Conservation (phyloP, 2,888 invertebrate species). For the Pseudeuparius sepicola region DNA sequence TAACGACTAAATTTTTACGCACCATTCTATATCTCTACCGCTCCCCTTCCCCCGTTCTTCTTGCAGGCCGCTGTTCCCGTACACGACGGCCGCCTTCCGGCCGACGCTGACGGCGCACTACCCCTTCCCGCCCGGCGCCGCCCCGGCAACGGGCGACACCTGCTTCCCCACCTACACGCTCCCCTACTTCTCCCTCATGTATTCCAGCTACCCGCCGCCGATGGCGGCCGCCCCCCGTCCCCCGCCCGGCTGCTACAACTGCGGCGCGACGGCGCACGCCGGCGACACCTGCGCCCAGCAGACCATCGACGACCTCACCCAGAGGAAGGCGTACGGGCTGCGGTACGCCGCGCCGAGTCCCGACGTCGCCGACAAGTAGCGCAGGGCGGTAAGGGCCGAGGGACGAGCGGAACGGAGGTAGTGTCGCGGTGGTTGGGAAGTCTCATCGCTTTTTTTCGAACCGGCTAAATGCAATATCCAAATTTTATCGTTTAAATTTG, state of each 20-base stretch:
- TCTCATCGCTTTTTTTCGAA: no score
- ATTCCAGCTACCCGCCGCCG: conserved; percentile 34
- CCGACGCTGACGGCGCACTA: conserved; percentile 35
- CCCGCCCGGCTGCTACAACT: conserved; percentile 76
- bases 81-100: conserved; percentile 30
- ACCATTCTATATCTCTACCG: no score
- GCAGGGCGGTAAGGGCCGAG: no score
- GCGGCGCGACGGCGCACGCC: conserved; percentile 74
- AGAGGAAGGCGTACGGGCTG: conserved; percentile 57
- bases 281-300: conserved; percentile 84
- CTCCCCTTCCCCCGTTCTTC: no score
- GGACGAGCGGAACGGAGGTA: no score
- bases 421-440: no score
- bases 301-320: conserved; percentile 86
- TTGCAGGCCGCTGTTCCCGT: conserved; percentile 3
- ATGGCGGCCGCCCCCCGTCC: conserved; percentile 43
- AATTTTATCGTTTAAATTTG: no score
- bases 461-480: no score
- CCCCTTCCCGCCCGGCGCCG: conserved; percentile 27
- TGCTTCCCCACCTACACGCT: conserved; percentile 28
- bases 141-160: conserved; percentile 21
- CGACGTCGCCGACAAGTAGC: conserved; percentile 26
- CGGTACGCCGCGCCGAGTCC: conserved; percentile 53
- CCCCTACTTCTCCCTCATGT: conserved; percentile 33
- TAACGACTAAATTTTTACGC: no score